Conservation (phyloP, 2,797 vertebrate species). For the Dryobates pubescens region DNA sequence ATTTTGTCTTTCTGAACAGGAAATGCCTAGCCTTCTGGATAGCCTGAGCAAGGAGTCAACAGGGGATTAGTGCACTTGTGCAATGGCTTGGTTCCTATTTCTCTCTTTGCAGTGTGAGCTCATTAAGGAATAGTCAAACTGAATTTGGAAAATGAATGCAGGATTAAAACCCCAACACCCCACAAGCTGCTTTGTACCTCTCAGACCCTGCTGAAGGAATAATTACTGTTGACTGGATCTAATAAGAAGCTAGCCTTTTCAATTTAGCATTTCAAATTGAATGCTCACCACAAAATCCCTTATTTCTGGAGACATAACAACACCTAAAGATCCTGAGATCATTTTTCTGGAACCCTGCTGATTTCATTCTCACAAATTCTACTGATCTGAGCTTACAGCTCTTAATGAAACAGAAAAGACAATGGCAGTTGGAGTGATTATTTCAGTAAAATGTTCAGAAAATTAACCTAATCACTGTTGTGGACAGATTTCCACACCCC, state of each 20-base stretch:
- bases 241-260: not conserved
- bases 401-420: not conserved
- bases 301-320: not conserved
- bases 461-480: conserved; percentile 21
- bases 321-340: not conserved
- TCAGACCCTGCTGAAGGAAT: not conserved
- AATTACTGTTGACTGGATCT: conserved; percentile 21
- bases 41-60: not conserved
- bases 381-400: conserved; percentile 5
- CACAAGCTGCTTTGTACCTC: not conserved
- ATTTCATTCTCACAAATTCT: conserved; percentile 7
- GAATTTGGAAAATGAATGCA: conserved; percentile 18
- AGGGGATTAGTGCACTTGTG: not conserved
- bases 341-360: conserved; percentile 30
- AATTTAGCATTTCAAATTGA: not conserved
- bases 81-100: not conserved
- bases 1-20: not conserved
- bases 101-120: conserved; percentile 16
- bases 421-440: conserved; percentile 44
- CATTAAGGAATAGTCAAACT: conserved; percentile 30
- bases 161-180: not conserved
- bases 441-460: conserved; percentile 25
- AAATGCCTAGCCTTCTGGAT: not conserved
- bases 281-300: not conserved
- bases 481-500: not conserved